Evolutionary conservation across 2,113 vertebrate genomes (phyloP).

Genomic region (Oncorhynchus keta): DNA sequence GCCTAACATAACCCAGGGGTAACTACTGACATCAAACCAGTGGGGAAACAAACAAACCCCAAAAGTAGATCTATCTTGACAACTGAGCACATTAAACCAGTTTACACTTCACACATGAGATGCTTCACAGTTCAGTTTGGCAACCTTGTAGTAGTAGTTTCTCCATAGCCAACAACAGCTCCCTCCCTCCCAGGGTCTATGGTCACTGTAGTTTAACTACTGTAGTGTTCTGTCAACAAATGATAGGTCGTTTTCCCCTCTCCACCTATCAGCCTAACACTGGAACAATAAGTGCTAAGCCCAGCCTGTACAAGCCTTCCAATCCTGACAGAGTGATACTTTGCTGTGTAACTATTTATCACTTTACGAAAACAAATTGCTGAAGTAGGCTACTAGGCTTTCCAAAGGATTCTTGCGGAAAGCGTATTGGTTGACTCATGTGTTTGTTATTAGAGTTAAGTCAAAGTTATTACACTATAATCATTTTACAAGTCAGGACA

Average conservation of each 20-base stretch:
- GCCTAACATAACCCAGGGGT: background rate
- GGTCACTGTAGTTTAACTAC: conserved; percentile 26
- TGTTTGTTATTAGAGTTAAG: conserved; percentile 65
- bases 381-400: conserved; percentile 24
- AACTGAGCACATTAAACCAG: too few relatives aligned
- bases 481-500: conserved; percentile 51
- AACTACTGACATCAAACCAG: background rate
- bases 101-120: background rate
- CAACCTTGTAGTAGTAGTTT: conserved; percentile 25
- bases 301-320: background rate
- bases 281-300: conserved; percentile 25
- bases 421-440: conserved; percentile 50
- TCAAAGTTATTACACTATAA: conserved; percentile 65
- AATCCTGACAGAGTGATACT: conserved; percentile 33
- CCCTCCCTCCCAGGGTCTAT: conserved; percentile 18
- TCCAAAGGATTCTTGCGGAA: conserved; percentile 36
- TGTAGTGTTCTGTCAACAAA: conserved; percentile 28
- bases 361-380: conserved; percentile 58
- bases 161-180: conserved; percentile 27
- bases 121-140: conserved; percentile 19
- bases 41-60: background rate
- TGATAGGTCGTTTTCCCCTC: conserved; percentile 17
- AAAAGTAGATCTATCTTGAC: too few relatives aligned
- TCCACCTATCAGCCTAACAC: background rate
- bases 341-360: conserved; percentile 42